phyloP scores from a whole-genome alignment of 2,797 vertebrate species.

The Sus cebifrons region DNA sequence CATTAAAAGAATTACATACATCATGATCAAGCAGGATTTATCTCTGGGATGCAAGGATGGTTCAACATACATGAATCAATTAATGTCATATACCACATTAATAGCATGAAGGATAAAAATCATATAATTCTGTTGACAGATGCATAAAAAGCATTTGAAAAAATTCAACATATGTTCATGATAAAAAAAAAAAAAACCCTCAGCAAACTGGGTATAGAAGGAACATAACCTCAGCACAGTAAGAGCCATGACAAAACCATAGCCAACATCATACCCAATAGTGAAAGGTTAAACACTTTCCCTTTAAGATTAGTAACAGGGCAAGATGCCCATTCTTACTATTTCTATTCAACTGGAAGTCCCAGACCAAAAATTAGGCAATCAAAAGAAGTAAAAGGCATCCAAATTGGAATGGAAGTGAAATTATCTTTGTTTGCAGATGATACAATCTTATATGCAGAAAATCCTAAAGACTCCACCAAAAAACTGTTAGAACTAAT shows the following conservation, averaged over 20 bases:
- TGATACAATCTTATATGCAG: not conserved
- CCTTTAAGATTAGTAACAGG: not conserved
- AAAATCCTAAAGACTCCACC: not conserved
- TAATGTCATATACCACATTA: not conserved
- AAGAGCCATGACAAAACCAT: not conserved
- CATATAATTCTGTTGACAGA: not conserved
- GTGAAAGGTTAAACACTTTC: not conserved
- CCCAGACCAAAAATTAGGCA: not conserved
- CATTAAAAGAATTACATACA: not conserved
- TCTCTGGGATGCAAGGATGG: not conserved
- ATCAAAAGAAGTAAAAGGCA: not conserved
- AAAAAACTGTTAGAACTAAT: not conserved
- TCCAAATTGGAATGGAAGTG: not conserved
- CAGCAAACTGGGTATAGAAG: not conserved
- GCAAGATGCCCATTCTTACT: not conserved
- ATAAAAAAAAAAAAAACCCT: constrained; percentile 24
- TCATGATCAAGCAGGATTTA: not conserved
- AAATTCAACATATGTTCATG: not conserved
- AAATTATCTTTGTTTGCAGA: not conserved
- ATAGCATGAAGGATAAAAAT: not conserved
- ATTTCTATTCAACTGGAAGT: not conserved
- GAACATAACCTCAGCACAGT: not conserved
- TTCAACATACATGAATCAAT: not conserved
- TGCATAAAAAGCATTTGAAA: not conserved
- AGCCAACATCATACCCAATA: not conserved